A percentile compares a stretch with the other conserved stretches of the same genome.
phyloP scores from a whole-genome alignment of 2,888 invertebrate genomes.

The Sminthurides aquaticus region DNA sequence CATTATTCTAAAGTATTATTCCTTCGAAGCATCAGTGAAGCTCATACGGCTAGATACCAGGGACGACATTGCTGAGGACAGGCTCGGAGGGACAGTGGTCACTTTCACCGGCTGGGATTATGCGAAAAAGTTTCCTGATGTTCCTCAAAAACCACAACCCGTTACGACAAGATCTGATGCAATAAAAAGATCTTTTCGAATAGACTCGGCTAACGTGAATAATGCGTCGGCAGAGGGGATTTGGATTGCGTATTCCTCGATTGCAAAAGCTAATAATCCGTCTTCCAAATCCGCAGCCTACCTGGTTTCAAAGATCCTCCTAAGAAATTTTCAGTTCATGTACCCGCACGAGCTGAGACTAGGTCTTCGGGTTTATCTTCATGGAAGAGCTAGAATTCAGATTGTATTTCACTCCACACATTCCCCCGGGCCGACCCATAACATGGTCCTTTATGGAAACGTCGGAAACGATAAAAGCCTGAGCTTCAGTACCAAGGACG shows the following conservation, averaged over 20 bases:
- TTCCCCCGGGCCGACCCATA: too few relatives aligned
- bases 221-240: background rate
- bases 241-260: slow-evolving; percentile 3
- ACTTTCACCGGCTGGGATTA: slow-evolving; percentile 6
- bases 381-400: background rate
- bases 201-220: background rate
- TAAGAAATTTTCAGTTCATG: slow-evolving; percentile 10
- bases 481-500: background rate
- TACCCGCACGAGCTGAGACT: background rate
- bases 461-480: background rate
- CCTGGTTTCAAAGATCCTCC: too few relatives aligned
- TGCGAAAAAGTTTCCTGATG: background rate
- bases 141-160: background rate
- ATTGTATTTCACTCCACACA: background rate
- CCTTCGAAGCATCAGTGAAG: slow-evolving; percentile 13
- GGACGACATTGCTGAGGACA: background rate
- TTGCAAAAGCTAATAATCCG: background rate
- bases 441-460: background rate
- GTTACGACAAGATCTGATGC: background rate
- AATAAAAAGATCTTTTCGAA: background rate
- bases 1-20: background rate
- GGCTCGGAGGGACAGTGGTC: background rate
- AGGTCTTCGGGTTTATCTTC: background rate
- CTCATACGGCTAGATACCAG: slow-evolving; percentile 2
- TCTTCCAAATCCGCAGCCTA: too few relatives aligned